These are phyloP conservation scores for Phrynocephalus versicolor DNA, from an alignment of 2,113 vertebrate species.

Conservation along the genomic window DNA sequence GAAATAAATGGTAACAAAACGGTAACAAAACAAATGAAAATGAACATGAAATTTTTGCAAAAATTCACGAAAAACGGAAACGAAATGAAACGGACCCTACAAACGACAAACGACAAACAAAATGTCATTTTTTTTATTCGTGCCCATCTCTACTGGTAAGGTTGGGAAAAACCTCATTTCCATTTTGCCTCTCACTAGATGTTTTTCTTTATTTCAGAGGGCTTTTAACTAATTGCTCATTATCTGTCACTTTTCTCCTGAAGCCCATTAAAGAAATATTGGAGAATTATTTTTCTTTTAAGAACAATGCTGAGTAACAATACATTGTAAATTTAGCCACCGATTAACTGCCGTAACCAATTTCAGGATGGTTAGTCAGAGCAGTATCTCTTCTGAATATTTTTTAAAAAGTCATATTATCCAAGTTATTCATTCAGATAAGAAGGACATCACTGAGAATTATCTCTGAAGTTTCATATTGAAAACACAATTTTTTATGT, in stretches of 20 bases:
- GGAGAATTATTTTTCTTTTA: not conserved
- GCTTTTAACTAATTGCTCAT: not conserved
- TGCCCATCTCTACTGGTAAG: too few species aligned
- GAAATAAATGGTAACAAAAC: too few species aligned
- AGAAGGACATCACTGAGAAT: not conserved
- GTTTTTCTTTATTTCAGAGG: too few species aligned
- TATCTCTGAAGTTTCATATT: slow-evolving; percentile 45
- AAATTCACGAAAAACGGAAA: too few species aligned
- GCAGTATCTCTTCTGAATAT: not conserved
- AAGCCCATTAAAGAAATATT: not conserved
- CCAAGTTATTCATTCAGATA: not conserved
- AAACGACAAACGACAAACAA: too few species aligned
- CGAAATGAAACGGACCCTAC: too few species aligned
- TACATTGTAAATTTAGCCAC: not conserved
- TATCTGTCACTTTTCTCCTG: not conserved
- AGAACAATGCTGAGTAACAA: not conserved
- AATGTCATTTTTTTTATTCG: too few species aligned
- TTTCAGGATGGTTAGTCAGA: not conserved
- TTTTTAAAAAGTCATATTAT: not conserved
- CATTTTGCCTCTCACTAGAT: too few species aligned
- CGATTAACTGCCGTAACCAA: not conserved
- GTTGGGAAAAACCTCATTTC: not conserved
- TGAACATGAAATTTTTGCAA: too few species aligned
- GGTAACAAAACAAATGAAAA: too few species aligned
- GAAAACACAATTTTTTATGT: slow-evolving; percentile 55